Percentiles rank a stretch among this genome's conserved stretches.
These are phyloP conservation scores for Gorsachius magnificus DNA, from an alignment of 2,797 vertebrate genomes.

Conservation along the genomic window DNA sequence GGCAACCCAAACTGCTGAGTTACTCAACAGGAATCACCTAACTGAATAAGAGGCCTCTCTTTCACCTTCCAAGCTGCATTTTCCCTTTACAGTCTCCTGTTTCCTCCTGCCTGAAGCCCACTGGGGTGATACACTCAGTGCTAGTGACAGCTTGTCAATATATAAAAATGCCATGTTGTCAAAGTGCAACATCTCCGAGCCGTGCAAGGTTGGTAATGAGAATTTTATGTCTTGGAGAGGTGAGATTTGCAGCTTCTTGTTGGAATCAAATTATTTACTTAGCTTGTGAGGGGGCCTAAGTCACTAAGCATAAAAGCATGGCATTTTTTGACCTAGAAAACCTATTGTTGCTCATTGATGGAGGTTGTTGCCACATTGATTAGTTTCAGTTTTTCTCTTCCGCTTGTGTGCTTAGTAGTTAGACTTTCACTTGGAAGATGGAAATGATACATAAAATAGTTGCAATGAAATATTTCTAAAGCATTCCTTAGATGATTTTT, in stretches of 20 bases:
- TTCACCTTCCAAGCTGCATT: background rate
- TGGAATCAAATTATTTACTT: slow-evolving; percentile 46
- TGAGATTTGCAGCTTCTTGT: background rate
- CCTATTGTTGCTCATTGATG: background rate
- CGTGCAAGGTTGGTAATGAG: slow-evolving; percentile 12
- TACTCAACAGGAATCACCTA: background rate
- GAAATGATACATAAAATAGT: background rate
- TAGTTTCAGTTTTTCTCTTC: background rate
- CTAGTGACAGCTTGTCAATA: slow-evolving; percentile 31
- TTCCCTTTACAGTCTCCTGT: background rate
- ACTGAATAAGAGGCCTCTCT: background rate
- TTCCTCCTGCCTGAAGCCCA: background rate
- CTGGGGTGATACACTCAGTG: background rate
- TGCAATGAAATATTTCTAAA: background rate
- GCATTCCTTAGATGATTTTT: background rate
- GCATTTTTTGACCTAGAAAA: slow-evolving; percentile 27
- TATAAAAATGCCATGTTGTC: background rate
- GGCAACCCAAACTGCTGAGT: background rate
- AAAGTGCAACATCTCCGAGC: background rate
- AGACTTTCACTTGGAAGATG: background rate
- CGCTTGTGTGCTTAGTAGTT: background rate
- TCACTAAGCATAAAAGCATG: background rate
- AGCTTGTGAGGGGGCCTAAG: background rate
- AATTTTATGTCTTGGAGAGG: slow-evolving; percentile 26
- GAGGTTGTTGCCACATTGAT: background rate